Evolutionary conservation across 2,113 vertebrate species (phyloP), one percentile per base, ranked within the genome.

Genomic region (Onychorhynchus coronatus): DNA sequence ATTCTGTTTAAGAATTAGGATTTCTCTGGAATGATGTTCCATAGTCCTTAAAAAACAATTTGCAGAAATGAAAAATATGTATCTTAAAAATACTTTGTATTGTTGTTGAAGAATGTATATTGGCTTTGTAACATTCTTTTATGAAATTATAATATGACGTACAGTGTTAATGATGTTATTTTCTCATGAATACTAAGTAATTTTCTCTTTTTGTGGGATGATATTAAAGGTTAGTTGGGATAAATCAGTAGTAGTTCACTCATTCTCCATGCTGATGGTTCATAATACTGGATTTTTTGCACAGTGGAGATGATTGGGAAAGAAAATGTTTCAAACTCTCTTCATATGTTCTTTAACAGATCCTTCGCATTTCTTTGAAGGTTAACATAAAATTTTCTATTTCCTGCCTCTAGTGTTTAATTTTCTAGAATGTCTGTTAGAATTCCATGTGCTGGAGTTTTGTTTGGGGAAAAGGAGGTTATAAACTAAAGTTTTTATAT

Each of bases 181-280:
- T 91, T 89, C 47, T 81, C 31, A 78, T 70, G 86, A 85, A 53
- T 73, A 82, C 50, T n/a, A 52, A 81, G 21, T 83, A 88, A 81
- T 95, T 97, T 95, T 94, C 21, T 88, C 63, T 82, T 91, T 95
- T 89, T 95, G 16, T 89, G 20, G 22, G 44, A 73, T 67, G 28
- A 93, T 89, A 67, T 52, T 93, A 13, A 91, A 55, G 55, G 88
- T 94, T 96, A 73, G 25, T 72, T 76, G 41, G 39, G n/a, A 95
- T 53, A 92, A 90, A 68, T 94, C 65, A 74, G 47, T 41, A 94
- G 41, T 94, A 91, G 63, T 85, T 76, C 22, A 22, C 62, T 94
- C 14, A 39, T 79, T 90, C 27, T 95, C 14, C 42, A 14, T 70
- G n/a, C 80, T 94, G 71, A 23, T 87, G 61, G 61, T 91, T 87